These are phyloP conservation scores for Protula sp. DNA, from an alignment of 2,888 invertebrate genomes.

Conservation along the genomic window DNA sequence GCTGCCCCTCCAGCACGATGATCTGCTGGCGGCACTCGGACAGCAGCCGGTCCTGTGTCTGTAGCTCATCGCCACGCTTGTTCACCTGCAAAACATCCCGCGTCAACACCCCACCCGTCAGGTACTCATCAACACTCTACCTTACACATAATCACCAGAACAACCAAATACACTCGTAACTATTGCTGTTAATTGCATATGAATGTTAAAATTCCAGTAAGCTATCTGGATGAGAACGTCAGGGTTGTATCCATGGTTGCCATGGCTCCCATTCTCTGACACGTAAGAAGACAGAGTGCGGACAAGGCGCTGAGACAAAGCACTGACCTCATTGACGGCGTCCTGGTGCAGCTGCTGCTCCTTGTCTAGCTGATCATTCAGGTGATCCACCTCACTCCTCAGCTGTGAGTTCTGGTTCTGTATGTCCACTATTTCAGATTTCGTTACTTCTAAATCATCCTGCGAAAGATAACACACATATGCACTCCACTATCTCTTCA, in stretches of 20 bases:
- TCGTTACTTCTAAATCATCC: conserved; percentile 32
- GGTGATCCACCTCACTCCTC: conserved; percentile 29
- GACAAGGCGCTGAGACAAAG: no score
- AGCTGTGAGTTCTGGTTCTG: conserved; percentile 31
- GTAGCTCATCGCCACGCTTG: conserved; percentile 31
- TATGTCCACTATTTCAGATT: conserved; percentile 33
- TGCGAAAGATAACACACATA: background rate
- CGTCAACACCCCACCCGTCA: no score
- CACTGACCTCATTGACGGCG: conserved; percentile 10
- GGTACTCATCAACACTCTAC: no score
- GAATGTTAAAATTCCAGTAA: no score
- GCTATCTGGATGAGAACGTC: no score
- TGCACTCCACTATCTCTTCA: background rate
- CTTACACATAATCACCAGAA: no score
- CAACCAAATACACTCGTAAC: no score
- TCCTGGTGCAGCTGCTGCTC: conserved; percentile 10
- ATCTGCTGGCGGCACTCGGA: conserved; percentile 39
- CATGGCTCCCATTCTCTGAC: no score
- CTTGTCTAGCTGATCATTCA: conserved; percentile 36
- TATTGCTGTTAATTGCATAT: no score
- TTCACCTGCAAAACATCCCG: conserved; percentile 34
- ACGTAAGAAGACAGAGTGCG: no score
- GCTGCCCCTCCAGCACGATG: conserved; percentile 39
- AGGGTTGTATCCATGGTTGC: no score
- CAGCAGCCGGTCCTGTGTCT: conserved; percentile 35